These are phyloP conservation scores for Drosophila nannoptera DNA, from an alignment of 1,140 invertebrate species.

Conservation along the genomic window DNA sequence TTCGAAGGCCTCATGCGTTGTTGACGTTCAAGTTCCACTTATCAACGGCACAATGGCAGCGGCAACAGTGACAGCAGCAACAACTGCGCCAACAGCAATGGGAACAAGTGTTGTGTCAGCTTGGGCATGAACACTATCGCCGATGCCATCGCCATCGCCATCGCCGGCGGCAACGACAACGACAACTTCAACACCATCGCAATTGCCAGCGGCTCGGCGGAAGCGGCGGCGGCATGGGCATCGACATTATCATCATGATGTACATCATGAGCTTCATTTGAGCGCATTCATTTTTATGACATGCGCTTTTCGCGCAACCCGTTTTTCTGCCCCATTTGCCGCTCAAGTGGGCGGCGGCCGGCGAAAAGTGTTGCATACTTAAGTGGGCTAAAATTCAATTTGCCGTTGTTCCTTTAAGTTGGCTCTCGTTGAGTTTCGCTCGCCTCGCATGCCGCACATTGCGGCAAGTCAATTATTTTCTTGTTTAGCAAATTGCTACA, in stretches of 20 bases:
- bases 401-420: slow-evolving; percentile 47
- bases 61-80: slow-evolving; percentile 31
- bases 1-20: slow-evolving; percentile 58
- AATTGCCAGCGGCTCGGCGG: no score
- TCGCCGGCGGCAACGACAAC: no score
- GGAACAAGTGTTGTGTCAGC: slow-evolving; percentile 18
- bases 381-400: slow-evolving; percentile 59
- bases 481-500: slow-evolving; percentile 73
- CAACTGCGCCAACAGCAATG: slow-evolving; percentile 27
- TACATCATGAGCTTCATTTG: slow-evolving; percentile 59
- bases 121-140: slow-evolving; percentile 37
- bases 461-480: slow-evolving; percentile 72
- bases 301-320: slow-evolving; percentile 66
- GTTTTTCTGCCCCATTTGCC: slow-evolving; percentile 60
- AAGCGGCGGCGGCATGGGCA: slow-evolving; percentile 10
- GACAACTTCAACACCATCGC: no score
- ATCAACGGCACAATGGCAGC: slow-evolving; percentile 42
- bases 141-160: slow-evolving; percentile 31
- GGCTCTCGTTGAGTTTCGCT: slow-evolving; percentile 1
- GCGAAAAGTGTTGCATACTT: slow-evolving; percentile 63
- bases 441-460: slow-evolving; percentile 30
- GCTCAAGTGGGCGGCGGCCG: slow-evolving; percentile 44
- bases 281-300: slow-evolving; percentile 63
- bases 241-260: slow-evolving; percentile 20
- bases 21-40: slow-evolving; percentile 72